phyloP scores from a whole-genome alignment of 2,888 invertebrate species.

The Nomada flava region DNA sequence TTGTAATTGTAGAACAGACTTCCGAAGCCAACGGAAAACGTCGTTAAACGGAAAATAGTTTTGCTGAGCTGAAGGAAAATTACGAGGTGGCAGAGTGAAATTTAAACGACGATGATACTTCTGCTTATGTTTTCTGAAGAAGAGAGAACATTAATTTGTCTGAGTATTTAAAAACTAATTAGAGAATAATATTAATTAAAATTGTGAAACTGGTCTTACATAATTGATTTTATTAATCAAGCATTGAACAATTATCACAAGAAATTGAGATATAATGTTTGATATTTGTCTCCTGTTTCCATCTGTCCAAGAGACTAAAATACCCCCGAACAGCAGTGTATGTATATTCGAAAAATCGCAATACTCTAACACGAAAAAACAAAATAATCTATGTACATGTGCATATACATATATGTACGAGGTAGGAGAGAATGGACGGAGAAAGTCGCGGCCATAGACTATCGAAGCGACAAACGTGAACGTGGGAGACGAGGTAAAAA shows the following conservation, averaged over 20 bases:
- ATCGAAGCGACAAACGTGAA: constrained; percentile 42
- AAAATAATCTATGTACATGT: neutral
- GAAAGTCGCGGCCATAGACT: constrained; percentile 45
- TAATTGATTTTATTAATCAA: no score
- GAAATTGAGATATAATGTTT: no score
- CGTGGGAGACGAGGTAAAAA: constrained; percentile 41
- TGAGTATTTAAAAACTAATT: no score
- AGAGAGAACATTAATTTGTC: no score
- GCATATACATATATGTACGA: constrained; percentile 20
- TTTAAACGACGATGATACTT: neutral
- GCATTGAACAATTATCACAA: no score
- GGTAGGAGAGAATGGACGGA: constrained; percentile 24
- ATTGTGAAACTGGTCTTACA: no score
- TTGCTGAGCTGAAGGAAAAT: neutral
- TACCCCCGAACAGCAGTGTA: no score
- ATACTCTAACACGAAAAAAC: no score
- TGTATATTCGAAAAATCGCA: no score
- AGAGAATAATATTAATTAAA: no score
- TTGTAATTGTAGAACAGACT: constrained; percentile 28
- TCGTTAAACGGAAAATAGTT: neutral
- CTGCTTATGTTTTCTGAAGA: neutral
- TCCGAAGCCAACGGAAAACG: neutral
- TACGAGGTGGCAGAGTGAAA: neutral
- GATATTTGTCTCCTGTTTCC: no score
- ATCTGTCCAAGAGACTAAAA: no score